Conservation (phyloP, 2,113 vertebrate species). For the Melanocharis versteri region DNA sequence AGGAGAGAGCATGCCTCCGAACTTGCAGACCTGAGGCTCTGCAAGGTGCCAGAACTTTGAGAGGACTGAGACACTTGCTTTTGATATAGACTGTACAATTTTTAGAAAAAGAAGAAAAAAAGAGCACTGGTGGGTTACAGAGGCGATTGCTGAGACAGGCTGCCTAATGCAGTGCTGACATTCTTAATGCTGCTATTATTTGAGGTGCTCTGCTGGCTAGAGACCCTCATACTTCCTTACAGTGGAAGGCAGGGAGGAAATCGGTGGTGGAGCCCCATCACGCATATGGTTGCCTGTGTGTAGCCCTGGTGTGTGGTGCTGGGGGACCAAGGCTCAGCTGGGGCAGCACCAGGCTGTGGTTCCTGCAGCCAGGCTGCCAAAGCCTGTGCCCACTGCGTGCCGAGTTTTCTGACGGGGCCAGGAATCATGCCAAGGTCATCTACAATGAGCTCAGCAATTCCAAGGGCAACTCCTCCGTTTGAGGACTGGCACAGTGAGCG, state of each 20-base stretch:
- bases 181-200: background rate
- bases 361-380: background rate
- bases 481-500: background rate
- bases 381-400: background rate
- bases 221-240: background rate
- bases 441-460: background rate
- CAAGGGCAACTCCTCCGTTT: background rate
- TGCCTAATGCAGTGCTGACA: background rate
- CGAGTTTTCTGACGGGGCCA: accelerated
- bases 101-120: background rate
- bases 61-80: background rate
- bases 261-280: accelerated
- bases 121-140: background rate
- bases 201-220: background rate
- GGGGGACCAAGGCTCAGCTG: background rate
- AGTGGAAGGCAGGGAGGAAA: background rate
- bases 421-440: background rate
- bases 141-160: background rate
- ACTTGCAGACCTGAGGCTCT: accelerated
- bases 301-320: accelerated
- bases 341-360: accelerated
- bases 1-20: background rate
- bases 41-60: background rate
- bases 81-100: background rate
- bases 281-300: accelerated